A percentile compares a stretch with the other conserved stretches of the same genome.
These are phyloP conservation scores for Pipistrellus kuhlii DNA, from an alignment of 2,797 vertebrate genomes.

Conservation along the genomic window DNA sequence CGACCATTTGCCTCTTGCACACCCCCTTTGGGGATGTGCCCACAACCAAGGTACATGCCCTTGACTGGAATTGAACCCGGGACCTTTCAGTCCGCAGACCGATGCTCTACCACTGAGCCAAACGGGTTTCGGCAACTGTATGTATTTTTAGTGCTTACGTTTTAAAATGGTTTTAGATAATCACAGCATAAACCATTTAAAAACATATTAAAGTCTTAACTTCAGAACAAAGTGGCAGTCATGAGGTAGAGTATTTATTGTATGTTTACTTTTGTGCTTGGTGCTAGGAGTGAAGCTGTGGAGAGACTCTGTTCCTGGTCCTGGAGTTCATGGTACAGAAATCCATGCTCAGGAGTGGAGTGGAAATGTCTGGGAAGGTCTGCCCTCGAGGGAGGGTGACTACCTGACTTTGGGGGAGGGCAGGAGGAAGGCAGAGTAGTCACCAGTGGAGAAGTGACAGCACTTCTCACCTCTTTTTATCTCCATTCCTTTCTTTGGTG, in stretches of 20 bases:
- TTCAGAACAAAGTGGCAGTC: background rate
- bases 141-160: background rate
- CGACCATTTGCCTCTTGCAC: no score
- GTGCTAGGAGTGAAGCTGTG: background rate
- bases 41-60: no score
- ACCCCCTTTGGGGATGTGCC: no score
- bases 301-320: background rate
- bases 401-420: no score
- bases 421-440: background rate
- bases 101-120: no score
- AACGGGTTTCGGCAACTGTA: no score
- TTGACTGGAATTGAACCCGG: no score
- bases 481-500: background rate
- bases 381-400: background rate
- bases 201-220: background rate
- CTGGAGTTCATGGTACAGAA: no score
- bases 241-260: background rate
- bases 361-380: fast-evolving
- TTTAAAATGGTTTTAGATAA: background rate
- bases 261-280: background rate
- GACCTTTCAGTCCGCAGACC: no score
- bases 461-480: background rate
- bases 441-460: background rate
- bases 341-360: background rate
- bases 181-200: background rate